Conservation (phyloP, 2,113 vertebrate genomes). For the Catharus bicknelli region DNA sequence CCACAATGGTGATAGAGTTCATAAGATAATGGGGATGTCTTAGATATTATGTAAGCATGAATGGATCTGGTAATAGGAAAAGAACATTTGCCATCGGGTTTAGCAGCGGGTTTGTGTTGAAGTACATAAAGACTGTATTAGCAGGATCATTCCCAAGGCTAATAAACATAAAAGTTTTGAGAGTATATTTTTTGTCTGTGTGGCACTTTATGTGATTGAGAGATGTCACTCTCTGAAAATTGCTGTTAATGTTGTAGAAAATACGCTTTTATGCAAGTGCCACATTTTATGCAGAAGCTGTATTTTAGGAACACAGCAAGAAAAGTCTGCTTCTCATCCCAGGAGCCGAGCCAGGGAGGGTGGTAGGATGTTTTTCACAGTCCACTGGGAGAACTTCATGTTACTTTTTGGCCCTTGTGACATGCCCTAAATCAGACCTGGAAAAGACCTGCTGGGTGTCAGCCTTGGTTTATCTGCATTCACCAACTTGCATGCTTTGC, state of each 20-base stretch:
- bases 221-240: not conserved
- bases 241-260: not conserved
- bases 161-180: not conserved
- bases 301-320: not conserved
- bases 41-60: slow-evolving; percentile 47
- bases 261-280: not conserved
- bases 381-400: not conserved
- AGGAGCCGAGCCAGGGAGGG: not conserved
- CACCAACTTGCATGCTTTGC: not conserved
- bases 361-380: not conserved
- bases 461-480: not conserved
- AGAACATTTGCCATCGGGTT: not conserved
- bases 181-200: not conserved
- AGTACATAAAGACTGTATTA: not conserved
- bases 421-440: not conserved
- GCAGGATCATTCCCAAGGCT: slow-evolving; percentile 2
- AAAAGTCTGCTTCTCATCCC: not conserved
- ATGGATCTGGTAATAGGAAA: slow-evolving; percentile 40
- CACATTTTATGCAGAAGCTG: not conserved
- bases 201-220: not conserved
- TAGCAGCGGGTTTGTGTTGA: not conserved
- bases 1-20: slow-evolving; percentile 15
- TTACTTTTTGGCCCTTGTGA: not conserved
- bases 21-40: slow-evolving; percentile 39
- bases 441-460: not conserved